Percentiles rank a stretch among this genome's conserved stretches.
Evolutionary conservation across 2,888 invertebrate species (phyloP).

Genomic region (Tridacna gigas): DNA sequence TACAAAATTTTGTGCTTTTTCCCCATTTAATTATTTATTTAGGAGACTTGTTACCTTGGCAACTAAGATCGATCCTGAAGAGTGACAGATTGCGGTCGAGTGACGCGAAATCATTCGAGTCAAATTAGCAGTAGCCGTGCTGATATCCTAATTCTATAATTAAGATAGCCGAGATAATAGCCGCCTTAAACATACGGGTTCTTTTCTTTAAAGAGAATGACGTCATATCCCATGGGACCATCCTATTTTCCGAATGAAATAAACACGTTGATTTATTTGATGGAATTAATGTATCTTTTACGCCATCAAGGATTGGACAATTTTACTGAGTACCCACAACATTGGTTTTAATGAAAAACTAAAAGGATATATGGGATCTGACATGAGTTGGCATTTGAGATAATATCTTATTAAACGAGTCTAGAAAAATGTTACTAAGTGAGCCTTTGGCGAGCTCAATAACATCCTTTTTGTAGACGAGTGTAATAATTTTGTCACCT

Average conservation of each 20-base stretch:
- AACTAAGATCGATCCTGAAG: neutral
- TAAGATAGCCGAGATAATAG: conserved; percentile 8
- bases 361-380: too few species aligned
- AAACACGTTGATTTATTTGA: conserved; percentile 16
- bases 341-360: neutral
- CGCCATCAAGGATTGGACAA: neutral
- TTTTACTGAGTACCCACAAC: neutral
- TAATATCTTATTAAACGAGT: too few species aligned
- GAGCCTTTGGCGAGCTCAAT: too few species aligned
- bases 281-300: too few species aligned
- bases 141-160: conserved; percentile 23
- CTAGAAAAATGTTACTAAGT: too few species aligned
- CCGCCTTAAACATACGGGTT: conserved; percentile 20
- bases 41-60: neutral
- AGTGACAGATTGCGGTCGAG: conserved; percentile 28
- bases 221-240: conserved; percentile 12
- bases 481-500: too few species aligned
- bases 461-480: too few species aligned
- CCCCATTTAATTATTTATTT: neutral
- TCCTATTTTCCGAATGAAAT: neutral
- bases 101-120: conserved; percentile 20
- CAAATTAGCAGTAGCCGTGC: conserved; percentile 25
- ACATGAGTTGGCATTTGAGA: too few species aligned
- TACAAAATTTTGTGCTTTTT: neutral
- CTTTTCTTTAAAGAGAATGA: conserved; percentile 16